Evolutionary conservation across 2,113 vertebrate species (phyloP), one percentile per base, ranked within the genome.

Genomic region (Abramis brama): DNA sequence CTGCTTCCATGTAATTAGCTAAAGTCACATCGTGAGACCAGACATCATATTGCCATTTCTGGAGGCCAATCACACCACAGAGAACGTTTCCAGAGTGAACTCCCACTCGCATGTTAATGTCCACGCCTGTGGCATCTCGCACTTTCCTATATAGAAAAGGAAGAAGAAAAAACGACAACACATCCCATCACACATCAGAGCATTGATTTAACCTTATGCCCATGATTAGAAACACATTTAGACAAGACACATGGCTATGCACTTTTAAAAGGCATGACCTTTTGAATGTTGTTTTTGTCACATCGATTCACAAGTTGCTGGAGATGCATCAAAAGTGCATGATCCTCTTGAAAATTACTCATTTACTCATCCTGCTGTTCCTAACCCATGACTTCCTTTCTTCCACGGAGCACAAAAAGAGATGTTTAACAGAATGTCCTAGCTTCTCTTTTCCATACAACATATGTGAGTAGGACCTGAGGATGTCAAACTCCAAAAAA

Each of bases 21-120:
- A 99, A 90, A 6, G 98, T 99, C 33, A 99, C 98, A 27, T 99
- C 98, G 55, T 99, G 98, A 70, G 98, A 99, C 98, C 98, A 99
- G 15, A 99, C 98, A 21, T 99, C 98, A 0, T 99, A 99, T 83
- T 99, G 98, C 98, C 98, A 99, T 90, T 99, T 99, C 94, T 99
- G 98, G 43, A 99, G 95, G 33, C 98, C 98, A 8, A 99, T 99
- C 3, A 99, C 98, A 0, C 98, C 98, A n/a, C 98, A 99, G 30
- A 99, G 95, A 23, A 99, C 98, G 0, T 99, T 99, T 77, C 98
- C 98, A 0, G 98, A 99, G 89, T 99, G 98, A 60, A 99, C 98
- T 3, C 98, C 98, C 0, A 99, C 98, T 0, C 98, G 96, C 98
- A 99, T 99, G 88, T 97, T 99, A 71, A 99, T 99, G 30, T 99